Evolutionary conservation across 2,888 invertebrate species (phyloP), one percentile per base, ranked within the genome.

Genomic region (Agriopis leucophaearia): DNA sequence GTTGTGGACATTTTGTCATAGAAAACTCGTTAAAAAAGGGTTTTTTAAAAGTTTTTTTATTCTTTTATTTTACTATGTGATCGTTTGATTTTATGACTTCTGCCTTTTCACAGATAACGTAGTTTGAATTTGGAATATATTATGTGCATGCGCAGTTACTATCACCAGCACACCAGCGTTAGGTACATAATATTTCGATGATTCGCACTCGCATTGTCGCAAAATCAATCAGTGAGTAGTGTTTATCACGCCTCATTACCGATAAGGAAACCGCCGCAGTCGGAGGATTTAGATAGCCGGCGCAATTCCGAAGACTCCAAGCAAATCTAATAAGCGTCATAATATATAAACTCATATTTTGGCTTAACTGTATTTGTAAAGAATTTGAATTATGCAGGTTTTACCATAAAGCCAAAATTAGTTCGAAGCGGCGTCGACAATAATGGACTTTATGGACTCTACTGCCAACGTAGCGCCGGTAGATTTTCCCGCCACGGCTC

Each of bases 221-320:
- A 56, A 64, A 67, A 61, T 61, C 65, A 66, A 68, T 71, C 62
- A 66, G 66, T 59, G 60, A 66, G 58, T 48, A 40, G 51, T 59
- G 44, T 67, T 27, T 63, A 66, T 55, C 59, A 16, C 48, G 15
- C 12, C 65, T 62, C 55, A 62, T 58, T 70, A 68, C 40, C 27
- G 72, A 70, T 72, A 69, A 72, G 50, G 57, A 15, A 50, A 56
- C 57, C 12, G 55, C 38, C 50, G 67, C 58, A 65, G 56, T 57
- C 18, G 35, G 50, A 13, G 45, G 70, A 56, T 72, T 60, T 57
- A 67, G 68, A 69, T 70, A 68, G 51, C 45, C 51, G 13, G 18
- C 42, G 60, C 55, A 68, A 54, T 64, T 18, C 45, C 18, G 35
- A 45, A 57, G 56, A 66, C 45, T 55, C 18, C 59, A 5, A 60